Evolutionary conservation across 2,797 vertebrate species (phyloP).

Genomic region (Eulemur mongoz): DNA sequence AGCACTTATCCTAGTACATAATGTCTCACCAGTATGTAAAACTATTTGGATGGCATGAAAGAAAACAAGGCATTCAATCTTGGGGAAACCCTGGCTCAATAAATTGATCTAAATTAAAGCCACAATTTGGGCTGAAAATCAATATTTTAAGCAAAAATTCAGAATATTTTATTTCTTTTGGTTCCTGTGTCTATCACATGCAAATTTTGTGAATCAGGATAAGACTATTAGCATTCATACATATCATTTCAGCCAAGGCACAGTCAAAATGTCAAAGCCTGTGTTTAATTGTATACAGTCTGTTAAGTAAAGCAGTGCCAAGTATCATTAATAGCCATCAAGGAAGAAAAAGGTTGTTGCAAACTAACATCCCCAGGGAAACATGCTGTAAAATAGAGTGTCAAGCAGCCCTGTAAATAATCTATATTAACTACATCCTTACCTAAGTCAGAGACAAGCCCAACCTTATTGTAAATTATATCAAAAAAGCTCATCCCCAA

Average conservation of each 20-base stretch:
- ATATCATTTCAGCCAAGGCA: not conserved
- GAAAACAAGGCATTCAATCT: not conserved
- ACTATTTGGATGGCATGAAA: not conserved
- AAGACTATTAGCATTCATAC: not conserved
- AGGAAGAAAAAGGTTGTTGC: slow-evolving; percentile 35
- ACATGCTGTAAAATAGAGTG: not conserved
- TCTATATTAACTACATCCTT: not conserved
- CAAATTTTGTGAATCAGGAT: not conserved
- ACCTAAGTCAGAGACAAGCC: not conserved
- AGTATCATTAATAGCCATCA: slow-evolving; percentile 44
- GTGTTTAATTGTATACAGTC: slow-evolving; percentile 11
- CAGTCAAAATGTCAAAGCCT: slow-evolving; percentile 26
- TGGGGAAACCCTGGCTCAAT: not conserved
- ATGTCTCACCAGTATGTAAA: not conserved
- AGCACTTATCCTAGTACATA: not conserved
- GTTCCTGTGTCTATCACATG: not conserved
- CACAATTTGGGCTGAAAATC: not conserved
- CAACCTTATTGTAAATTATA: not conserved
- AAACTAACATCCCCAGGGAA: not conserved
- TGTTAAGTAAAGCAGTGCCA: slow-evolving; percentile 17
- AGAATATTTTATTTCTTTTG: slow-evolving; percentile 36
- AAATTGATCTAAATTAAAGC: slow-evolving; percentile 26
- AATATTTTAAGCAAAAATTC: slow-evolving; percentile 26
- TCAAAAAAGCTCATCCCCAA: not conserved
- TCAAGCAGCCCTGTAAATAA: not conserved